phyloP scores from a whole-genome alignment of 2,888 invertebrate species.

The Bombylius major region DNA sequence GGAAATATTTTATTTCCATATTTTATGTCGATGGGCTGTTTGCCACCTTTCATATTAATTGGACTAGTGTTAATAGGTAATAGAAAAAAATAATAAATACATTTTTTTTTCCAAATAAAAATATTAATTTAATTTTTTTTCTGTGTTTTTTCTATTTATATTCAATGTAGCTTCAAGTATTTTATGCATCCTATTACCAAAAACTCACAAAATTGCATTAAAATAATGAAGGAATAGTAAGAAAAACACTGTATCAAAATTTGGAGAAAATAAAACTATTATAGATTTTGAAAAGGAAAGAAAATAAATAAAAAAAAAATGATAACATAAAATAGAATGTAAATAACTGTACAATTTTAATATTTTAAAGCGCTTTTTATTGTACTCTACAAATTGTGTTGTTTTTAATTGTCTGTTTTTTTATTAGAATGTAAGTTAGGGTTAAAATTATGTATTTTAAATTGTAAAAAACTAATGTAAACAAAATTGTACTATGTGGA shows the following conservation, averaged over 20 bases:
- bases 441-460: too few species aligned
- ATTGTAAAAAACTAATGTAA: too few species aligned
- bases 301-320: too few species aligned
- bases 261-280: too few species aligned
- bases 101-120: neutral
- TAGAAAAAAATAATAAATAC: neutral
- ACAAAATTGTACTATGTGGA: too few species aligned
- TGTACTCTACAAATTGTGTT: neutral
- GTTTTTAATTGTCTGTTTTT: too few species aligned
- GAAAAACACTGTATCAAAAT: too few species aligned
- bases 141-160: neutral
- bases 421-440: too few species aligned
- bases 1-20: conserved; percentile 61
- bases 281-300: too few species aligned
- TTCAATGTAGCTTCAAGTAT: neutral
- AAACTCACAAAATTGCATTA: conserved; percentile 3
- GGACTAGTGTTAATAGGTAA: conserved; percentile 48
- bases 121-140: neutral
- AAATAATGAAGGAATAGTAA: neutral
- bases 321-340: too few species aligned
- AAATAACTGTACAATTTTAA: too few species aligned
- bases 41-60: conserved; percentile 59
- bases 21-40: conserved; percentile 52
- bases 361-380: neutral
- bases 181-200: conserved; percentile 1